Evolutionary conservation across 2,113 vertebrate genomes (phyloP).

Genomic region (Edolisoma coerulescens): DNA sequence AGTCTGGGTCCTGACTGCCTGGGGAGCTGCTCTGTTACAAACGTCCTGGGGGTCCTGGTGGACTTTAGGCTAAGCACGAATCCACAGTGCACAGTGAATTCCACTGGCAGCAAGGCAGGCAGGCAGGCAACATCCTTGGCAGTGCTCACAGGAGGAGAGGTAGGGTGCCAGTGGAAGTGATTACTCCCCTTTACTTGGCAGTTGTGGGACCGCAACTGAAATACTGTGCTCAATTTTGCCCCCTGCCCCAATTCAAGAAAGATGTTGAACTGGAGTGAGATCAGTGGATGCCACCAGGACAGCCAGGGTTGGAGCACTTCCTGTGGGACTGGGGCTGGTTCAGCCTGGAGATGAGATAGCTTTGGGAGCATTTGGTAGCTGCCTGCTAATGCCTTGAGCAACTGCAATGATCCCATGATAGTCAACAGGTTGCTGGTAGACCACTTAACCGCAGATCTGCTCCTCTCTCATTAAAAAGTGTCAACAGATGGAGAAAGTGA

Average conservation of each 20-base stretch:
- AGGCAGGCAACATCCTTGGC: not conserved
- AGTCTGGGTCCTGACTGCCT: not conserved
- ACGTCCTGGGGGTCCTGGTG: not conserved
- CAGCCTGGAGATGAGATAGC: not conserved
- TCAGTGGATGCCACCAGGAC: not conserved
- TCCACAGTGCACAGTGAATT: rapidly evolving
- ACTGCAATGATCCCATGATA: not conserved
- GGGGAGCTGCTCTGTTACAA: not conserved
- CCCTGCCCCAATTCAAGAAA: not conserved
- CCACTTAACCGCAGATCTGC: not conserved
- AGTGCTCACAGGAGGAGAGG: not conserved
- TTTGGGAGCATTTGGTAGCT: not conserved
- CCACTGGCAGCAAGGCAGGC: not conserved
- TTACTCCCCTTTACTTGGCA: not conserved
- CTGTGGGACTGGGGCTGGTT: not conserved
- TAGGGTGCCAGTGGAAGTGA: not conserved
- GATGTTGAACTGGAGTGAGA: not conserved
- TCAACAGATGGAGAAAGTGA: not conserved
- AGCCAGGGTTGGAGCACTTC: not conserved
- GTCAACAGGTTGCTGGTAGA: not conserved
- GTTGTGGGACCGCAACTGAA: not conserved
- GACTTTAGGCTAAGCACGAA: not conserved
- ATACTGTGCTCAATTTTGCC: not conserved
- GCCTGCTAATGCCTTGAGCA: not conserved
- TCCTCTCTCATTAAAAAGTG: not conserved